Conservation (phyloP, 2,113 vertebrate species). For the Oceanodroma tethys region DNA sequence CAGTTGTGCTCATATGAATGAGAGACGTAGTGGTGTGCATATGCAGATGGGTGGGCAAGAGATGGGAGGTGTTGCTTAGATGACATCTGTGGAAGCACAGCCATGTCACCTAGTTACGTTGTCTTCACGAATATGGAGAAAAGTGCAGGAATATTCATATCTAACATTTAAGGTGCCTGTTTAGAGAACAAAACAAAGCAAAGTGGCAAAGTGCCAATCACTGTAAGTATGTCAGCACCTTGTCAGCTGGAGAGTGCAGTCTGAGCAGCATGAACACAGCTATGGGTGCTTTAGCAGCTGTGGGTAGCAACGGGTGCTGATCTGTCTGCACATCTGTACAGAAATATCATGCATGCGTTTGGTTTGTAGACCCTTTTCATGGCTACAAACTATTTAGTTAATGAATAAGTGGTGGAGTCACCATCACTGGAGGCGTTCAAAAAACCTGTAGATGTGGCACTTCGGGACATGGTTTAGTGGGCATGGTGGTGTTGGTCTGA, state of each 20-base stretch:
- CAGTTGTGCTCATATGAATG: rapidly evolving
- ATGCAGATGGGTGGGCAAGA: rapidly evolving
- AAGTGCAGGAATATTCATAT: not conserved
- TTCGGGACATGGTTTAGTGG: too few relatives aligned
- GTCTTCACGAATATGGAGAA: not conserved
- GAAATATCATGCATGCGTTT: not conserved
- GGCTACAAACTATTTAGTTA: not conserved
- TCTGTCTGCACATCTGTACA: not conserved
- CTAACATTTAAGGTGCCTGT: not conserved
- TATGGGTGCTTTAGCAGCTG: not conserved
- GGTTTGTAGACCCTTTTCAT: not conserved
- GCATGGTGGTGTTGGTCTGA: too few relatives aligned
- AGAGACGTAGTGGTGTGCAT: not conserved
- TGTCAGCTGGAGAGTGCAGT: not conserved
- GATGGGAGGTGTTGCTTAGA: not conserved
- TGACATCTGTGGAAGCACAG: not conserved
- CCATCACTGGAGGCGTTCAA: too few relatives aligned
- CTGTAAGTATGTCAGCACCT: not conserved
- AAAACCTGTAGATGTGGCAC: too few relatives aligned
- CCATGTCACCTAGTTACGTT: rapidly evolving
- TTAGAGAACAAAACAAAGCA: not conserved
- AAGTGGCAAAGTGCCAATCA: not conserved
- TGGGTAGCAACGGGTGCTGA: not conserved
- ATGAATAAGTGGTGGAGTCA: too few relatives aligned
- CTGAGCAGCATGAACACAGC: not conserved